Base-by-base conservation (phyloP, 2,113 vertebrate genomes). In the Greenwoodochromis staneri region DNA sequence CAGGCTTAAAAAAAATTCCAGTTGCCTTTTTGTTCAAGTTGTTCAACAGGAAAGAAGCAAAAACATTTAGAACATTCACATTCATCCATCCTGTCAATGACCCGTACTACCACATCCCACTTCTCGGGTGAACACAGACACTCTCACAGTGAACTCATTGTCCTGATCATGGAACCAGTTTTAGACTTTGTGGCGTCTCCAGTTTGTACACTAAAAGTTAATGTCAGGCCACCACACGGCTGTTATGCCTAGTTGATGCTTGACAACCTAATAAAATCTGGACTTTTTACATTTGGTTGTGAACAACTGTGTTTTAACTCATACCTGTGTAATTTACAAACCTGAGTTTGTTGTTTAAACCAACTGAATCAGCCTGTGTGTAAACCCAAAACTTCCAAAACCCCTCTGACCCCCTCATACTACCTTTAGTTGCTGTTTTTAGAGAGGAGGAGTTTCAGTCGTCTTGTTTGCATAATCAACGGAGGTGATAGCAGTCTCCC, bases 191-290 rank as follows among this genome's bases (percentile, higher is more conserved):
- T 47, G 40, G 6, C 2, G 6, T 47, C 21, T 0, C 24, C 40
- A 16, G 24, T 76, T 47, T 27, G 24, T 11, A 13, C 12, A 47
- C 24, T 47, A 11, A 47, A 47, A 47, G 21, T 76, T 10, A 47
- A 47, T 76, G 14, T 47, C 24, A 76, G 4, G 6, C 6, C 40
- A 29, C 24, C 42, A 29, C 1, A 9, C 1, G 0, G 66, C 38
- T 42, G 5, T 71, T 9, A 27, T 42, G 2, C 0, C 5, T 16
- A 71, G 66, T 16, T 71, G 66, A 69, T 69, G 63, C 2, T 69
- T 40, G 71, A 19, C 27, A 4, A 19, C 24, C 14, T 76, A 19
- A 76, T 47, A 63, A 29, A 47, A 76, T 47, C 24, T 76, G 38
- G 38, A 16, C 0, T 76, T 47, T 27, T 76, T 21, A 47, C 21